These are phyloP conservation scores for Tiliacea aurago DNA, from an alignment of 2,888 invertebrate species.

Conservation along the genomic window DNA sequence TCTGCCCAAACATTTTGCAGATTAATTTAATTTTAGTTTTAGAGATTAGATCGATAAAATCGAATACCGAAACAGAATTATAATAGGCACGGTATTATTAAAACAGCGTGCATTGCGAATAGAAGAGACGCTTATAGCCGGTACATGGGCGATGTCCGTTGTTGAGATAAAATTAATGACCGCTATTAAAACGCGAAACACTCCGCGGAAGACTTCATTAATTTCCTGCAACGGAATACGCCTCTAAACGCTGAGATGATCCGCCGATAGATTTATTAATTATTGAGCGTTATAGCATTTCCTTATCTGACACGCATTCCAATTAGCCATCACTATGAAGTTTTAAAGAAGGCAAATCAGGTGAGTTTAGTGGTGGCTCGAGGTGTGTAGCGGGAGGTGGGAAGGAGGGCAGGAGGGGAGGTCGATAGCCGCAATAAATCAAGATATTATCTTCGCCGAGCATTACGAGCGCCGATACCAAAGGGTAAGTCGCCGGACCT, in stretches of 20 bases:
- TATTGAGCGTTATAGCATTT: conserved; percentile 78
- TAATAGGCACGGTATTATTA: conserved; percentile 65
- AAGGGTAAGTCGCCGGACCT: conserved; percentile 81
- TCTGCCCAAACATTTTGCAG: conserved; percentile 39
- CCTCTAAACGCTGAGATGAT: conserved; percentile 85
- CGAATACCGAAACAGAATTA: conserved; percentile 54
- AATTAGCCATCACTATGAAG: conserved; percentile 58
- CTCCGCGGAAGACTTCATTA: conserved; percentile 89
- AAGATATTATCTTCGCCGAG: conserved; percentile 87
- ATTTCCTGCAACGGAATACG: conserved; percentile 85
- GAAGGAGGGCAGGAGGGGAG: conserved; percentile 65
- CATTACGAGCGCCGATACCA: conserved; percentile 83
- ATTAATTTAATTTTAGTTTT: conserved; percentile 57
- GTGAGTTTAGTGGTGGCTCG: conserved; percentile 69
- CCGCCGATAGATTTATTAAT: conserved; percentile 87
- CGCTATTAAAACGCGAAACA: conserved; percentile 87
- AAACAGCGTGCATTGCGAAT: conserved; percentile 70
- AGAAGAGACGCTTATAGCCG: conserved; percentile 67
- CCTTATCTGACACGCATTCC: conserved; percentile 68
- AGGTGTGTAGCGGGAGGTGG: conserved; percentile 56
- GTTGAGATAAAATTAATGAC: conserved; percentile 89
- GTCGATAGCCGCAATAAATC: conserved; percentile 87
- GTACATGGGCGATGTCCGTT: conserved; percentile 74
- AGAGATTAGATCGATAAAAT: conserved; percentile 53
- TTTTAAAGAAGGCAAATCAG: conserved; percentile 67